These are phyloP conservation scores for Cryptotis parvus DNA, from an alignment of 2,113 vertebrate species.

Conservation along the genomic window DNA sequence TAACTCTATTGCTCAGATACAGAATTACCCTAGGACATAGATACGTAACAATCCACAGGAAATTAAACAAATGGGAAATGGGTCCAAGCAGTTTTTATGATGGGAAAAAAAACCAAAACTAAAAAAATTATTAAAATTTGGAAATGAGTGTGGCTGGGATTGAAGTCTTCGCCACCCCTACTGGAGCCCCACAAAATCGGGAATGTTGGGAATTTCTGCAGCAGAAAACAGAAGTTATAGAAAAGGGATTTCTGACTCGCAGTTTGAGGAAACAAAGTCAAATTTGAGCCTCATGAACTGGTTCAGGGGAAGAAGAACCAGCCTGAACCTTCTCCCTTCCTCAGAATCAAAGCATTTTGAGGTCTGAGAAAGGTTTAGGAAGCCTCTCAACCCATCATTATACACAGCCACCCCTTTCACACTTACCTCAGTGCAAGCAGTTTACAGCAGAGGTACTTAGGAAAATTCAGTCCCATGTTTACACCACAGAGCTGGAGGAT, in stretches of 20 bases:
- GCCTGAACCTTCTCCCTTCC: slow-evolving; percentile 86
- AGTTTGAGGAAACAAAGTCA: slow-evolving; percentile 91
- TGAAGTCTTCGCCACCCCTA: slow-evolving; percentile 93
- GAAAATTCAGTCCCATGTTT: slow-evolving; percentile 84
- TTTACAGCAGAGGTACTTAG: slow-evolving; percentile 85
- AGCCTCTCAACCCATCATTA: slow-evolving; percentile 84
- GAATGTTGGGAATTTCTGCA: slow-evolving; percentile 93
- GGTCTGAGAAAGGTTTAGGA: slow-evolving; percentile 85
- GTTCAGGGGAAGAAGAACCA: slow-evolving; percentile 86
- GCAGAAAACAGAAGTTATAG: slow-evolving; percentile 93
- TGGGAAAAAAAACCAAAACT: slow-evolving; percentile 88
- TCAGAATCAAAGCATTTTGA: slow-evolving; percentile 86
- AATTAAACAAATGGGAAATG: slow-evolving; percentile 88
- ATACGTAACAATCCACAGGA: slow-evolving; percentile 89
- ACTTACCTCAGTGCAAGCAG: slow-evolving; percentile 90
- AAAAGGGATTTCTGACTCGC: slow-evolving; percentile 93
- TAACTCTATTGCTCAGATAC: slow-evolving; percentile 86
- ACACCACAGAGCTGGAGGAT: slow-evolving; percentile 79
- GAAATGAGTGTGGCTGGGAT: slow-evolving; percentile 91
- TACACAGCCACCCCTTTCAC: slow-evolving; percentile 85
- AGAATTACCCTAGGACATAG: slow-evolving; percentile 87
- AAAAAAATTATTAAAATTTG: slow-evolving; percentile 90
- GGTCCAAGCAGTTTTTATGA: slow-evolving; percentile 86
- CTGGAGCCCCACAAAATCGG: slow-evolving; percentile 93
- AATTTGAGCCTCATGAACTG: slow-evolving; percentile 87